Evolutionary conservation across 2,797 vertebrate genomes (phyloP), one percentile per base, ranked within the genome.

Genomic region (Mareca penelope): DNA sequence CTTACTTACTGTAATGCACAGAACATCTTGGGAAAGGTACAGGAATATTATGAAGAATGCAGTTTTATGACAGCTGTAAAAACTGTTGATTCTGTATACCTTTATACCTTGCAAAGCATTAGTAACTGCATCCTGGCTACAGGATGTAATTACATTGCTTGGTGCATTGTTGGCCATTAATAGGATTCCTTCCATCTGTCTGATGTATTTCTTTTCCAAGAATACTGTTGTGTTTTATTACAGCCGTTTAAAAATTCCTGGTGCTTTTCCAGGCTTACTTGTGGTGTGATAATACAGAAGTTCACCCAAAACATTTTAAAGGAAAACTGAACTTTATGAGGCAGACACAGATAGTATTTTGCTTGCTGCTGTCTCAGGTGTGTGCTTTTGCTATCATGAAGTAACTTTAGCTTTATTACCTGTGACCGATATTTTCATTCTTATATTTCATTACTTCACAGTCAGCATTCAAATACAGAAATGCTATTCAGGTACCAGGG

Each of bases 111-210:
- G 89, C 73, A 90, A 76, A 90, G 87, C 91, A 55, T 88, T 83
- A 86, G 95, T 88, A 94, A 95, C 70, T 88, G 80, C 80, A 94
- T 89, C 87, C 79, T 92, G 70, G 76, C 92, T 92, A 35, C 75
- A 81, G 91, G 57, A 40, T 53, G 78, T 86, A 96, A 94, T 95
- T 95, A 75, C 85, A 57, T 44, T 92, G 80, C 83, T 95, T 70
- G 71, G 67, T 96, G 89, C 88, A 64, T 92, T 95, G 93, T 70
- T 88, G 82, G 89, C 80, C 88, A 93, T 94, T 95, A 94, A 89
- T 80, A 93, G 82, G 91, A 92, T 97, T 93, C 82, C 85, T 94
- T 96, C 96, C 95, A 95, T 95, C 89, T 95, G 92, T 89, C 85
- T 88, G 79, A 70, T 73, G 50, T 91, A 63, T 92, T 91, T 94